Percentiles rank a stretch among this genome's conserved stretches.
phyloP scores from a whole-genome alignment of 2,888 invertebrate species.

The Panopea generosa region DNA sequence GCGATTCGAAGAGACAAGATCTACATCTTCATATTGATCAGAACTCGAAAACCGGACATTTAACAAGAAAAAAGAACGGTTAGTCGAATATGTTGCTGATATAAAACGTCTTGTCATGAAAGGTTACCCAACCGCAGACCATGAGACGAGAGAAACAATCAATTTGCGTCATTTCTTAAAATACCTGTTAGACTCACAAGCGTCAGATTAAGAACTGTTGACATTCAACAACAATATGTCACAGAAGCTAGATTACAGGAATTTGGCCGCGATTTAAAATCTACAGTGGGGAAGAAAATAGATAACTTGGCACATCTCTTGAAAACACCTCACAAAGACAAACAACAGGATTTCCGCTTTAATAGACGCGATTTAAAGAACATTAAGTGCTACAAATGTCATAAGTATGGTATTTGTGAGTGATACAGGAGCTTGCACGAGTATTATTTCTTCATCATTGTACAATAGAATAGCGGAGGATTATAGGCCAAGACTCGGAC shows the following conservation, averaged over 20 bases:
- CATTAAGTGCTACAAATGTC: neutral
- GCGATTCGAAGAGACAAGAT: constrained; percentile 30
- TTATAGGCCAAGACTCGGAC: neutral
- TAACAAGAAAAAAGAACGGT: constrained; percentile 24
- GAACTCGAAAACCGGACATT: constrained; percentile 41
- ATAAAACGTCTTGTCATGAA: constrained; percentile 35
- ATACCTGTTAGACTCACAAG: constrained; percentile 35
- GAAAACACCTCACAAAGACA: too few relatives aligned
- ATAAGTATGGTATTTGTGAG: constrained; percentile 2
- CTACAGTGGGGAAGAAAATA: neutral
- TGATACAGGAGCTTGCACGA: constrained; percentile 10
- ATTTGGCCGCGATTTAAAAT: neutral
- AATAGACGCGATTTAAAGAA: neutral
- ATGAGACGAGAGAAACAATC: constrained; percentile 37
- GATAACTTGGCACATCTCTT: constrained; percentile 5
- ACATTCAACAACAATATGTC: too few relatives aligned
- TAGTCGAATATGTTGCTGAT: constrained; percentile 42
- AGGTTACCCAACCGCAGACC: constrained; percentile 41
- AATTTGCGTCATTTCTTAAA: constrained; percentile 45
- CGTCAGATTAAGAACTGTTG: too few relatives aligned
- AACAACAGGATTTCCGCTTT: too few relatives aligned
- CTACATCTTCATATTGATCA: constrained; percentile 40
- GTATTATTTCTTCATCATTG: neutral
- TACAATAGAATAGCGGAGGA: constrained; percentile 8
- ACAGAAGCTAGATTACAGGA: constrained; percentile 14